A percentile compares a stretch with the other conserved stretches of the same genome.
Evolutionary conservation across 37 sponge, comb jelly and placozoan species (phyloP).

Genomic region (Hormiphora californensis): DNA sequence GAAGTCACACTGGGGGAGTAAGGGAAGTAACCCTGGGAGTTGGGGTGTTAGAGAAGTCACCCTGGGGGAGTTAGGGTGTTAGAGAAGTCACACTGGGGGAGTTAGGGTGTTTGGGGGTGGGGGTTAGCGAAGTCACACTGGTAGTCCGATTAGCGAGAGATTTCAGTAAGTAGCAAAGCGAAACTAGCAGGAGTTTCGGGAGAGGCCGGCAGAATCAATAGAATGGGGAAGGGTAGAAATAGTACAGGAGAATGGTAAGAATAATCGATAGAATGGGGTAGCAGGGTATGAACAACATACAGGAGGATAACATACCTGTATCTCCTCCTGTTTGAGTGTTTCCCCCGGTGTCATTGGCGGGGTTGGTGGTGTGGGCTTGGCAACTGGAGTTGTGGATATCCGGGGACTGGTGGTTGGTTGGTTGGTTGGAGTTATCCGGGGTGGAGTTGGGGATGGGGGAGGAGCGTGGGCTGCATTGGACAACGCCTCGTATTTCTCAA

Average conservation of each 20-base stretch:
- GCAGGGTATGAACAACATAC: too few species aligned
- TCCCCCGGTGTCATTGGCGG: not conserved
- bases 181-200: too few species aligned
- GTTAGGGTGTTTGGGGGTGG: not conserved
- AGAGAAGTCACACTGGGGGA: not conserved
- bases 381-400: not conserved
- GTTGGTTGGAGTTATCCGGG: not conserved
- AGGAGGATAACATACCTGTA: too few species aligned
- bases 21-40: too few species aligned
- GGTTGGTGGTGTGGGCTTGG: not conserved
- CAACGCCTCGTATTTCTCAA: not conserved
- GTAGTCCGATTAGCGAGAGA: too few species aligned
- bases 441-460: not conserved
- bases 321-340: too few species aligned
- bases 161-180: too few species aligned
- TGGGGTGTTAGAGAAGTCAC: not conserved
- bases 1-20: not conserved
- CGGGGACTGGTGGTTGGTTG: constrained; percentile 52
- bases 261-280: too few species aligned
- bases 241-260: too few species aligned
- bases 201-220: too few species aligned
- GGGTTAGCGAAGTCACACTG: too few species aligned
- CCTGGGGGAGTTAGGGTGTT: not conserved
- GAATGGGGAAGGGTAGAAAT: too few species aligned
- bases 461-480: not conserved